These are phyloP conservation scores for Athetis lepigone DNA, from an alignment of 2,888 invertebrate genomes.

Conservation along the genomic window DNA sequence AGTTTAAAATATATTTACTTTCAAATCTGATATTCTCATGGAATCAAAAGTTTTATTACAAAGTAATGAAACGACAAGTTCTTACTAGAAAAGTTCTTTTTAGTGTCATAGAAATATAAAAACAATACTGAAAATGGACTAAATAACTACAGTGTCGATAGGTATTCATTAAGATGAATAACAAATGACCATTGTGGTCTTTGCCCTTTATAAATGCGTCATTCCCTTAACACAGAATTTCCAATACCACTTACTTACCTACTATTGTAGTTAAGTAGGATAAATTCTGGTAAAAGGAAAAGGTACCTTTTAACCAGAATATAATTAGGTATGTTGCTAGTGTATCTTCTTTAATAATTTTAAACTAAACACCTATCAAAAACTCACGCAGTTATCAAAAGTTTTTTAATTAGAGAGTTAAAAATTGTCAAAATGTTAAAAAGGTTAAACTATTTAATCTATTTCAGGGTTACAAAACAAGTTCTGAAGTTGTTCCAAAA, in stretches of 20 bases:
- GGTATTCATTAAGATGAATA: constrained; percentile 17
- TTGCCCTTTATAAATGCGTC: constrained; percentile 31
- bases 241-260: neutral
- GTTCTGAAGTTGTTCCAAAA: constrained; percentile 26
- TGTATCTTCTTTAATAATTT: too few relatives aligned
- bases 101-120: neutral
- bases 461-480: constrained; percentile 38
- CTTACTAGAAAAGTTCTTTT: too few relatives aligned
- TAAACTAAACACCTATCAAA: constrained; percentile 1
- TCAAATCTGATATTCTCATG: too few relatives aligned
- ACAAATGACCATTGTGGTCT: constrained; percentile 3
- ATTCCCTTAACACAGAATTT: constrained; percentile 15
- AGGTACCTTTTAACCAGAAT: constrained; percentile 6
- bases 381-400: constrained; percentile 5
- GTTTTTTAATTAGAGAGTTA: neutral
- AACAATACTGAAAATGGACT: constrained; percentile 34
- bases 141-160: neutral
- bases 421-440: neutral
- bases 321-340: too few relatives aligned
- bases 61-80: too few relatives aligned
- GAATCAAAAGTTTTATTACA: too few relatives aligned
- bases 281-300: too few relatives aligned
- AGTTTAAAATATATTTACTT: too few relatives aligned
- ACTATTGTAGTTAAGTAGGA: too few relatives aligned
- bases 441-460: constrained; percentile 9